These are phyloP conservation scores for Yasuhikotakia modesta DNA, from an alignment of 2,797 vertebrate species.

Conservation along the genomic window DNA sequence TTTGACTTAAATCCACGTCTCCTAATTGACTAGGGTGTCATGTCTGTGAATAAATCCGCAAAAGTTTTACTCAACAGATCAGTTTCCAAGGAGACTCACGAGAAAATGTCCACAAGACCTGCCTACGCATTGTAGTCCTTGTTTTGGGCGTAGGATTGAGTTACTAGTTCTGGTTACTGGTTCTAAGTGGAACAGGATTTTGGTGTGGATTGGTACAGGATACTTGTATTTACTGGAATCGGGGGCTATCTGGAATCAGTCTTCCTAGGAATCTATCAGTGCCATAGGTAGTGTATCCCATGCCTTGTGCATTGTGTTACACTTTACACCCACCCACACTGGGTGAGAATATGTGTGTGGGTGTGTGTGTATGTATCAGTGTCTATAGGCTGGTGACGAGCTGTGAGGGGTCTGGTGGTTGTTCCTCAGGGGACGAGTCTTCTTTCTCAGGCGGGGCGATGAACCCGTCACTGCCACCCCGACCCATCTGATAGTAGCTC, in stretches of 20 bases:
- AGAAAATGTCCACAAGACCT: constrained; percentile 36
- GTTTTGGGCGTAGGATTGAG: constrained; percentile 46
- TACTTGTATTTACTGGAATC: constrained; percentile 40
- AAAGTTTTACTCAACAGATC: constrained; percentile 24
- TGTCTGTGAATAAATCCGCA: constrained; percentile 4
- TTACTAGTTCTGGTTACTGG: constrained; percentile 51
- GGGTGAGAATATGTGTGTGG: constrained; percentile 8
- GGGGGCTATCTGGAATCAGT: constrained; percentile 53
- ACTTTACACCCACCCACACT: constrained; percentile 17
- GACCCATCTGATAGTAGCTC: constrained; percentile 96
- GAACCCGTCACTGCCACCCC: constrained; percentile 95
- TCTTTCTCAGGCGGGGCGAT: constrained; percentile 92
- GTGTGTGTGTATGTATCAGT: constrained; percentile 31
- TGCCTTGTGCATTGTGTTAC: constrained; percentile 60
- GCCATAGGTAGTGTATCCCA: constrained; percentile 62
- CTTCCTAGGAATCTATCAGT: constrained; percentile 58
- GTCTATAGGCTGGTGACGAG: constrained; percentile 99
- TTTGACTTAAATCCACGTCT: constrained; percentile 33
- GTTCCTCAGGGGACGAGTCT: constrained; percentile 85
- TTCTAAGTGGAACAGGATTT: constrained; percentile 51
- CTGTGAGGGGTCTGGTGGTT: constrained; percentile 89
- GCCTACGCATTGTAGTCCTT: constrained; percentile 43
- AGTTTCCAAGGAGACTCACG: constrained; percentile 14
- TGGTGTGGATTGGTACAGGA: constrained; percentile 40
- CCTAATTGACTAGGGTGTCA: constrained; percentile 12